phyloP scores from a whole-genome alignment of 2,888 invertebrate genomes.

The Geotrupes spiniger region DNA sequence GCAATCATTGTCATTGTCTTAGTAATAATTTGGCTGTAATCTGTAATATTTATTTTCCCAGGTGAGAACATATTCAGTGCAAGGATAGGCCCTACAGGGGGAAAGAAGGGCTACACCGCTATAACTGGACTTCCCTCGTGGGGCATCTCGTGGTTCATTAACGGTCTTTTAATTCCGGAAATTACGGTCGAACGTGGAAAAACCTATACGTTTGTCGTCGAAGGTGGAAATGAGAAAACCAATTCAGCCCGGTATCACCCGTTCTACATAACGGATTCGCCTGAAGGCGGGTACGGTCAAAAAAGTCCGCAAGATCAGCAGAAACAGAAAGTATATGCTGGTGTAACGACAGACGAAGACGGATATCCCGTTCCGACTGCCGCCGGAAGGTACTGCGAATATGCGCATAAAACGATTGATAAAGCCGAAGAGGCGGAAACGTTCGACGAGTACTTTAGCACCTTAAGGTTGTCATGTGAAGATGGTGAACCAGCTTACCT shows the following conservation, averaged over 20 bases:
- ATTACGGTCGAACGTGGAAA: conserved; percentile 82
- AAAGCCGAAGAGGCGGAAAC: conserved; percentile 68
- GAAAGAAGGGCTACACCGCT: conserved; percentile 74
- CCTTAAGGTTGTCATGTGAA: conserved; percentile 72
- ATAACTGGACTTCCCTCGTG: conserved; percentile 80
- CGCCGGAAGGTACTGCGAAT: conserved; percentile 84
- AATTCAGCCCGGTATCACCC: conserved; percentile 87
- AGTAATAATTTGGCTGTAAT: too few relatives aligned
- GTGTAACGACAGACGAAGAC: conserved; percentile 71
- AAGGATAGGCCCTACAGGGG: conserved; percentile 82
- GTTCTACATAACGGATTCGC: conserved; percentile 84
- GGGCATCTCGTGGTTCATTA: conserved; percentile 93
- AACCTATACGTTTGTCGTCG: conserved; percentile 81
- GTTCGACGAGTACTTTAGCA: conserved; percentile 75
- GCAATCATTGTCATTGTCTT: too few relatives aligned
- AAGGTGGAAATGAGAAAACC: conserved; percentile 77
- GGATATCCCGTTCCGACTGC: conserved; percentile 80
- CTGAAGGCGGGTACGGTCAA: conserved; percentile 83
- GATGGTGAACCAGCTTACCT: conserved; percentile 73
- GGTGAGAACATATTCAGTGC: conserved; percentile 66
- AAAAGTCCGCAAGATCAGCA: conserved; percentile 67
- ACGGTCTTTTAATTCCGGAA: conserved; percentile 86
- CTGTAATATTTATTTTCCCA: conserved; percentile 35
- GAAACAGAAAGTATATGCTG: conserved; percentile 73
- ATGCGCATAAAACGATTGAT: conserved; percentile 77